Evolutionary conservation across 2,888 invertebrate species (phyloP), one percentile per base, ranked within the genome.

Genomic region (Eubasilissa splendida): DNA sequence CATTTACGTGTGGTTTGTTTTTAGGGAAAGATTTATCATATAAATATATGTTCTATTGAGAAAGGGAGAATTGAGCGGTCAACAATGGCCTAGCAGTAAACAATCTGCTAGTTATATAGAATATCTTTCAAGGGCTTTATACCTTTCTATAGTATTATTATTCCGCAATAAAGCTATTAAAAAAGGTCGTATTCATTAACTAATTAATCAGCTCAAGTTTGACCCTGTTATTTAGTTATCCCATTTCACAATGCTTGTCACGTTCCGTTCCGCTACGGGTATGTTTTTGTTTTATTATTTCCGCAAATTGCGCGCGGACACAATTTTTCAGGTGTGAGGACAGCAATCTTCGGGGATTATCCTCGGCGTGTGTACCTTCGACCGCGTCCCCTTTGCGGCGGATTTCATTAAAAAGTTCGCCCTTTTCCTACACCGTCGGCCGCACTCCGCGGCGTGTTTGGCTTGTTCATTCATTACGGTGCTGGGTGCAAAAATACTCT

Each of bases 371-470:
- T 66, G 33, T 66, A 31, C 42, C 66, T 33, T 42, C 42, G 66
- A 31, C 31, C 33, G 5, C 63, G n/a, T 68, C 50, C 12, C 68
- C 52, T 68, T 52, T 68, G 68, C 68, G 68, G 68, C 68, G 9
- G 42, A 68, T 68, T 68, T 68, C 68, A 68, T 68, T 68, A 68
- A 68, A 68, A 68, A 50, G 14, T 68, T 68, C 8, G 42, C 68
- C 68, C 50, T 52, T 68, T 42, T 50, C 42, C n/a, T 58, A 4
- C n/a, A 3, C 60, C 8, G 8, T 9, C 60, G 2, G n/a, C 60
- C n/a, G 60, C 14, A n/a, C 59, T 14, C 59, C 59, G 12, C 60
- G 12, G 31, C 22, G 63, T 63, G 63, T 33, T 33, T 63, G 63
- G 9, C 4, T 12, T 31, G 12, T 63, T 63, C 9, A 63, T 63